These are phyloP conservation scores for Nipponia nippon DNA, from an alignment of 2,113 vertebrate species.

Conservation along the genomic window DNA sequence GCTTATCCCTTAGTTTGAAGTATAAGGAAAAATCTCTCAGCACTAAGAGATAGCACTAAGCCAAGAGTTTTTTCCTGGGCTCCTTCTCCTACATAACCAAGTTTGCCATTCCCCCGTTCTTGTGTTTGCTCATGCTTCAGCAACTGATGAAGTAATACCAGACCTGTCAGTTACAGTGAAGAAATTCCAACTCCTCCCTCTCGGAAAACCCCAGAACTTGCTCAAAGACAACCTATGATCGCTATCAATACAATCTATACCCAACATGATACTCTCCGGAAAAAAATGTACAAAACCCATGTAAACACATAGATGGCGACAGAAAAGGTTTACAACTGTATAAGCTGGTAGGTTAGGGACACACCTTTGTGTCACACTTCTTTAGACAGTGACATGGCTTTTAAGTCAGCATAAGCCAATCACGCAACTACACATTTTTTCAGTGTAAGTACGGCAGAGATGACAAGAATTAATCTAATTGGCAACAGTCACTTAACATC, in stretches of 20 bases:
- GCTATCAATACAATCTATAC: background rate
- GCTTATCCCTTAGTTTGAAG: background rate
- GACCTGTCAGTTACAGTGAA: background rate
- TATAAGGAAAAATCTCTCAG: background rate
- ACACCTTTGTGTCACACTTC: background rate
- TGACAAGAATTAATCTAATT: background rate
- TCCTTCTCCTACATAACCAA: background rate
- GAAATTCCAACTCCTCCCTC: background rate
- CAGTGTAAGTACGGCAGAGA: background rate
- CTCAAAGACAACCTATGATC: background rate
- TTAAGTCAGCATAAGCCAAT: fast-evolving
- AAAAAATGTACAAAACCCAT: background rate
- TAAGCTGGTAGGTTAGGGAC: background rate
- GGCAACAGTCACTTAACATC: background rate
- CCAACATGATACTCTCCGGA: background rate
- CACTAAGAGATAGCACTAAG: background rate
- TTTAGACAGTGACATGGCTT: background rate
- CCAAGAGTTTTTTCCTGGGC: background rate
- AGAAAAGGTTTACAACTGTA: background rate
- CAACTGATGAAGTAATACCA: background rate
- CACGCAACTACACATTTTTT: background rate
- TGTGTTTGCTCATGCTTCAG: background rate
- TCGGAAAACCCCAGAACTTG: background rate
- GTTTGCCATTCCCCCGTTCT: background rate
- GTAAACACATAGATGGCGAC: fast-evolving